phyloP scores from a whole-genome alignment of 2,113 vertebrate genomes.

The Pseudolaguvia tuberculata region DNA sequence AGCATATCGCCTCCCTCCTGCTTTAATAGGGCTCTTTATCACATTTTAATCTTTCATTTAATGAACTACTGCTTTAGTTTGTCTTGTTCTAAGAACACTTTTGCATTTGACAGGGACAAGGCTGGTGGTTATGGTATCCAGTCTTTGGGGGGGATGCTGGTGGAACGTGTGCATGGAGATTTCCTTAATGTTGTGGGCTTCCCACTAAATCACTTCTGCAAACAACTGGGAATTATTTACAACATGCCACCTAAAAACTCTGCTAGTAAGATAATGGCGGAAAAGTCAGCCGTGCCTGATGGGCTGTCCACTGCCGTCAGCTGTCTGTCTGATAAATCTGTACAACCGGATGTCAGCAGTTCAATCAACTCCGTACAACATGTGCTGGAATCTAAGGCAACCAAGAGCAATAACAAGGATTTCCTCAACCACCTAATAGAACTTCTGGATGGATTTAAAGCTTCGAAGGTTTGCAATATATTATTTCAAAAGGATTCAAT shows the following conservation, averaged over 20 bases:
- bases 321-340: constrained; percentile 39
- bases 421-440: constrained; percentile 64
- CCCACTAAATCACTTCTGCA: constrained; percentile 93
- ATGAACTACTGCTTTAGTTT: too few relatives aligned
- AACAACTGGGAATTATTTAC: constrained; percentile 74
- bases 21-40: background rate
- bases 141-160: constrained; percentile 89
- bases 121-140: constrained; percentile 97
- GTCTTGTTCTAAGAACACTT: too few relatives aligned
- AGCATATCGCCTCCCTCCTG: too few relatives aligned
- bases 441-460: constrained; percentile 83
- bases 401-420: constrained; percentile 40
- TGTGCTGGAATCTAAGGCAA: background rate
- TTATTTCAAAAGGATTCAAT: background rate
- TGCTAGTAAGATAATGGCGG: constrained; percentile 43
- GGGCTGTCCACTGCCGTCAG: constrained; percentile 36
- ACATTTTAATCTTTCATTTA: background rate
- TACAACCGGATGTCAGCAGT: background rate
- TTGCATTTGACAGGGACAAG: constrained; percentile 88
- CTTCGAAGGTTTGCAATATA: constrained; percentile 77
- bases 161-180: constrained; percentile 84
- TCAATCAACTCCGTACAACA: constrained; percentile 16
- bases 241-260: constrained; percentile 45
- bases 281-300: constrained; percentile 20
- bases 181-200: constrained; percentile 93